Evolutionary conservation across 2,888 invertebrate genomes (phyloP), one percentile per base, ranked within the genome.

Genomic region (Eurytoma adleriae): DNA sequence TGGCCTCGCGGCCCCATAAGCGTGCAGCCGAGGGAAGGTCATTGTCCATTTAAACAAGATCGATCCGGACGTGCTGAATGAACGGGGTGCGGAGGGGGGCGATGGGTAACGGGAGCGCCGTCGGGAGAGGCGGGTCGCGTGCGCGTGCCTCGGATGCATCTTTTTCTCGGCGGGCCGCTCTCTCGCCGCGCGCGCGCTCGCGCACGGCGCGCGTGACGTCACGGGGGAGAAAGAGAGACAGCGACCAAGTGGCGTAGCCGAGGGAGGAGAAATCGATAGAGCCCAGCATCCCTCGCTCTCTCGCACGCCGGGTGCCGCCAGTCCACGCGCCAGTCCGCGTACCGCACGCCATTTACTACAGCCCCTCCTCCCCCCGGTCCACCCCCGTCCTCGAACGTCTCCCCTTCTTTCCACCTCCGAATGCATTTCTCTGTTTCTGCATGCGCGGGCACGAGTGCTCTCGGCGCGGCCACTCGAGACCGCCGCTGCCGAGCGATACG

Each of bases 121-220:
- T 30, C 40, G 30, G 81, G 71, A 77, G 83, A 48, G 76, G 81
- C 80, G 79, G 61, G 77, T 81, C 83, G 83, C 54, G 30, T 16
- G n/a, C 18, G 27, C 27, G 81, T 84, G 83, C 84, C 84, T 54
- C 52, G 27, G 68, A 50, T 24, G 57, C 50, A 40, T 50, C 20
- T 48, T 20, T 64, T 20, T 40, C 40, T 40, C 40, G 10, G 40
- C 40, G 40, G 40, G 40, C 40, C 40, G 40, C 61, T 24, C 27
- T 61, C 61, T 64, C 13, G 3, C 40, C 40, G 40, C 27, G 14
- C 27, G 24, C 61, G 30, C 13, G 3, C 62, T 16, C 16, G 3
- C 64, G 3, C 64, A 5, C n/a, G 30, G 64, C 12, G 4, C 40
- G 62, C n/a, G 85, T 88, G 88, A 88, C 88, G 88, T 88, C 88